phyloP scores from a whole-genome alignment of 2,113 vertebrate species.

The Oryzias woworae region DNA sequence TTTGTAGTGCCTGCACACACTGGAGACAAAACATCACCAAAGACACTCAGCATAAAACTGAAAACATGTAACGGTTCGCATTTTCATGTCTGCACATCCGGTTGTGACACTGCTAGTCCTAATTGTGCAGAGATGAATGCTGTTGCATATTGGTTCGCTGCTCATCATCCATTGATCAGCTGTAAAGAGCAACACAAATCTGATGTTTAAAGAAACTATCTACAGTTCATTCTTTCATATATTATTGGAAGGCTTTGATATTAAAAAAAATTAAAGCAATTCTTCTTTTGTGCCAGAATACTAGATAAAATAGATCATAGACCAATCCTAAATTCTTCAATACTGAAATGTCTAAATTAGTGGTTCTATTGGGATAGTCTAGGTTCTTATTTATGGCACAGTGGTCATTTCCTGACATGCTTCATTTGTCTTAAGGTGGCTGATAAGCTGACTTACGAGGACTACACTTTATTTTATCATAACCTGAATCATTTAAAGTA shows the following conservation, averaged over 20 bases:
- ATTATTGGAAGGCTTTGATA: conserved; percentile 57
- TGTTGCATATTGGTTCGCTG: conserved; percentile 16
- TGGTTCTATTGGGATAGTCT: conserved; percentile 52
- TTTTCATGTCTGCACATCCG: conserved; percentile 16
- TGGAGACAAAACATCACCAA: conserved; percentile 9
- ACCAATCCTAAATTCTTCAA: conserved; percentile 52
- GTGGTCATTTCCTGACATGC: conserved; percentile 47
- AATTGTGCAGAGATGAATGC: conserved; percentile 13
- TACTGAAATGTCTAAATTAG: conserved; percentile 48
- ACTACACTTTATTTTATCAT: conserved; percentile 13
- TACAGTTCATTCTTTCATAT: conserved; percentile 55
- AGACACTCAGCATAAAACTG: conserved; percentile 2
- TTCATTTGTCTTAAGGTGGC: conserved; percentile 14
- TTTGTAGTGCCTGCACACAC: too few species aligned
- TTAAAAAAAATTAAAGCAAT: conserved; percentile 39
- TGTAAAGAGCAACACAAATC: conserved; percentile 15
- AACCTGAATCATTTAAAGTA: conserved; percentile 16
- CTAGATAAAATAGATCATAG: conserved; percentile 60
- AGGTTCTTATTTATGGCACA: conserved; percentile 66
- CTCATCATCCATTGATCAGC: conserved; percentile 31
- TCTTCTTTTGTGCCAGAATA: conserved; percentile 54
- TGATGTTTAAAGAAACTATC: conserved; percentile 38
- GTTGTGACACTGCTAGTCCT: conserved; percentile 7
- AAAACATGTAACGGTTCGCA: background rate
- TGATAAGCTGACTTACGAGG: conserved; percentile 2